Percentiles rank a stretch among this genome's conserved stretches.
These are phyloP conservation scores for Nautilus pompilius DNA, from an alignment of 1,140 invertebrate species.

Conservation along the genomic window DNA sequence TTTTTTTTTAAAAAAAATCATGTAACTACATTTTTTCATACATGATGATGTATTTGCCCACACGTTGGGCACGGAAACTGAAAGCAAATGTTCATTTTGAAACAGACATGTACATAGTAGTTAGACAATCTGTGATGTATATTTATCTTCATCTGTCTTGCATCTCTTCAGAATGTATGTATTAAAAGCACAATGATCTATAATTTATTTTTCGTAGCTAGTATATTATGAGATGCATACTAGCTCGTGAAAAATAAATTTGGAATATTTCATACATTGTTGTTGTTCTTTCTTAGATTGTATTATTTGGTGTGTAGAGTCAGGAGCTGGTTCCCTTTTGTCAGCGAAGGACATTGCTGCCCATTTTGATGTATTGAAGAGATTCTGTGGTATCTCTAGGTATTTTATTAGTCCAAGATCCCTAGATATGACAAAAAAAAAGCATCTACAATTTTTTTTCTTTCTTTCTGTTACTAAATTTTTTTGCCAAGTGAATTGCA, in stretches of 20 bases:
- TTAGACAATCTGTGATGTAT: not conserved
- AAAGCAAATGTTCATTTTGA: not conserved
- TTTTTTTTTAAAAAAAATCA: constrained; percentile 8
- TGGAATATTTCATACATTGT: too few relatives aligned
- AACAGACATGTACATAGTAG: not conserved
- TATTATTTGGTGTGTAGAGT: too few relatives aligned
- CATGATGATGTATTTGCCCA: not conserved
- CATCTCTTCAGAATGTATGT: constrained; percentile 6
- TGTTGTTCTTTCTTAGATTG: too few relatives aligned
- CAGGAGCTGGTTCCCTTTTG: too few relatives aligned
- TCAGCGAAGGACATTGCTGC: too few relatives aligned
- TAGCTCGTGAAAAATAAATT: constrained; percentile 22
- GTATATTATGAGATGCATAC: constrained; percentile 15
- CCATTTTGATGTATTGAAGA: too few relatives aligned
- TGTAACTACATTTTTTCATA: not conserved
- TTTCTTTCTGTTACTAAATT: too few relatives aligned
- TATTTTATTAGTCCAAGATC: too few relatives aligned
- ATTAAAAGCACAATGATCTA: constrained; percentile 13
- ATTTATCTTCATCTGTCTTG: constrained; percentile 4
- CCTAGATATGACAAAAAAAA: too few relatives aligned
- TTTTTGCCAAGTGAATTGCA: too few relatives aligned
- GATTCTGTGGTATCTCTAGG: too few relatives aligned
- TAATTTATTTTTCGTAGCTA: constrained; percentile 26
- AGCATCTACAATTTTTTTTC: too few relatives aligned
- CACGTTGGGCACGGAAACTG: not conserved